Base-by-base conservation (phyloP, 1,140 invertebrate genomes). In the Vanessa tameamea region DNA sequence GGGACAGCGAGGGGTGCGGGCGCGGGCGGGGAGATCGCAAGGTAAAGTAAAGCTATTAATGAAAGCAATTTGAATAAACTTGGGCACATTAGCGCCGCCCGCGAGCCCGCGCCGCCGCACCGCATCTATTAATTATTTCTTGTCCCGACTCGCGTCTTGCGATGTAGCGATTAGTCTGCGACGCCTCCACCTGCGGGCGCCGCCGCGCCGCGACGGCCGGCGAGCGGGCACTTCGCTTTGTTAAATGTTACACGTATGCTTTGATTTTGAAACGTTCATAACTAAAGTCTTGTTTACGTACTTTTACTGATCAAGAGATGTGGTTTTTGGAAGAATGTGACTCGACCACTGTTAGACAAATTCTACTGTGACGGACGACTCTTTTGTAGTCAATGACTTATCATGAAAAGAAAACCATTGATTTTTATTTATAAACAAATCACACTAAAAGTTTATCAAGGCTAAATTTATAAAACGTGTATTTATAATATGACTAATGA, bases 1-100 rank as follows among this genome's bases (percentile, higher is more conserved):
- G 23, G 8, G 16, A 26, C 57, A 37, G 57, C 31, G 57, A 26
- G 15, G 20, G 71, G 66, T 43, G 63, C 48, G 37, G 70, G 61
- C 11, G 16, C 47, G 43, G 64, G 65, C 37, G 64, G 6, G 13
- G 68, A 55, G 67, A 31, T 53, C 65, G 59, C 69, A 73, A 68
- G 61, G 73, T 66, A 76, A 78, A 78, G 77, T 78, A 71, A 65
- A 71, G 74, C 77, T 76, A 78, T 78, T 78, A 78, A 76, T 76
- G 77, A 78, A 78, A 72, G 74, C 77, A 78, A 78, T 78, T 78
- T 78, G 74, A 76, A 76, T 78, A 76, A 78, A 78, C 77, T 78
- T 78, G 74, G 51, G 70, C 70, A 78, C 77, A 76, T 78, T 78
- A 78, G 73, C 74, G 77, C 50, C 64, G 47, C 64, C 59, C 64